phyloP scores from a whole-genome alignment of 2,888 invertebrate genomes.

The Octodonta nipae region DNA sequence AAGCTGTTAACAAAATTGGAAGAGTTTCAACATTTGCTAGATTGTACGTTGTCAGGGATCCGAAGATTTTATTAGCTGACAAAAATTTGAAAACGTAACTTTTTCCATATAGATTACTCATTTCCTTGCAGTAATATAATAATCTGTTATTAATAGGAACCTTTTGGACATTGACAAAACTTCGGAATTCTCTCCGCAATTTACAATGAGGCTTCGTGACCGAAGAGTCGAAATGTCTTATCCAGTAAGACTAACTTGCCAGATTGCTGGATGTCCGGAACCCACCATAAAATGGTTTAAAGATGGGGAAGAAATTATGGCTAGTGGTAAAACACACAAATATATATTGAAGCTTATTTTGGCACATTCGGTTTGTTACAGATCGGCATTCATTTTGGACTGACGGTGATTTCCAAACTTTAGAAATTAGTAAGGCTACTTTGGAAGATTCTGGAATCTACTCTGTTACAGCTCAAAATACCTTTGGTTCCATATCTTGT shows the following conservation, averaged over 20 bases:
- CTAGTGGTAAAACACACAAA: slow-evolving; percentile 40
- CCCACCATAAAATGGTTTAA: slow-evolving; percentile 75
- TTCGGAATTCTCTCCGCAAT: slow-evolving; percentile 57
- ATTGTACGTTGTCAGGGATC: slow-evolving; percentile 62
- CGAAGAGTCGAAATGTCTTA: slow-evolving; percentile 70
- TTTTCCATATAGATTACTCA: background rate
- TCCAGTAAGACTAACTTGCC: slow-evolving; percentile 75
- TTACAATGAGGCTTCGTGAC: slow-evolving; percentile 73
- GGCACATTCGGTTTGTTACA: slow-evolving; percentile 20
- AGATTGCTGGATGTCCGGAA: slow-evolving; percentile 61
- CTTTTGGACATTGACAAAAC: slow-evolving; percentile 29
- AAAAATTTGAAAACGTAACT: slow-evolving; percentile 58
- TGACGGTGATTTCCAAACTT: slow-evolving; percentile 65
- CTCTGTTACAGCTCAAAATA: slow-evolving; percentile 63
- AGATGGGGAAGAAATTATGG: slow-evolving; percentile 50
- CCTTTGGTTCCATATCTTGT: slow-evolving; percentile 70
- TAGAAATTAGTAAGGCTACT: slow-evolving; percentile 68
- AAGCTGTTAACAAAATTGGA: slow-evolving; percentile 68
- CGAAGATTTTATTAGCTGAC: slow-evolving; percentile 62
- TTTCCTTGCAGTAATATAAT: slow-evolving; percentile 1
- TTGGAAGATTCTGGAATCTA: slow-evolving; percentile 72
- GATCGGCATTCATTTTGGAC: slow-evolving; percentile 47
- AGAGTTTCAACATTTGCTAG: slow-evolving; percentile 72
- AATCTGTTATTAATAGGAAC: slow-evolving; percentile 20
- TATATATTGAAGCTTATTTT: background rate